Evolutionary conservation across 1,140 invertebrate species (phyloP), one percentile per base, ranked within the genome.

Genomic region (Drosophila equinoxialis): DNA sequence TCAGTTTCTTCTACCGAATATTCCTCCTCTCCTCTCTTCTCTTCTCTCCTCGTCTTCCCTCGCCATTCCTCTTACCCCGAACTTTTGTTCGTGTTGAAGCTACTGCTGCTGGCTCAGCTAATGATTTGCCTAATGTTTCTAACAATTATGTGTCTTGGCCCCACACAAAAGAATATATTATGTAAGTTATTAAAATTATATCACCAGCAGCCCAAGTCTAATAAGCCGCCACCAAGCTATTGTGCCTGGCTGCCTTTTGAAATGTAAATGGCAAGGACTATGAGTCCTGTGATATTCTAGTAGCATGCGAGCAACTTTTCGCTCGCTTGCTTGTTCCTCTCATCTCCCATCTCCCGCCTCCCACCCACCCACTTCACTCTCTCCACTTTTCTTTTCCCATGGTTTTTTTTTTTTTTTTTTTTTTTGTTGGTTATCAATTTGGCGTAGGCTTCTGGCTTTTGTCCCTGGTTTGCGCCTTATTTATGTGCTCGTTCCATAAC

Each of bases 151-250:
- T 87, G 83, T 64, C 82, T 68, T 60, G 79, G 79, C 69, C 35
- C 61, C 83, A 76, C 83, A 86, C 82, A 86, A 86, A 86, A 87
- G 82, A 86, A 86, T 86, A 86, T 87, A 86, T 86, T 86, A 86
- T 86, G 82, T 86, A 86, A 86, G 82, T 86, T 86, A 86, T 86
- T 86, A 86, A 86, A 86, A 86, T 86, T 86, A 86, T 86, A 86
- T 87, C 82, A 86, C 82, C 82, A 86, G 79, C 79, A 77, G 74
- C 41, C 41, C 66, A 72, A 70, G 68, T 81, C 82, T 85, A 86
- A 85, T 85, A 85, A 85, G 82, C 79, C 71, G 74, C 68, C 54
- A 35, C 65, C 68, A 79, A 6, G 65, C 42, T 62, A 71, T 77
- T 66, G 83, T 81, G 71, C 20, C 64, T 60, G 45, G 68, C 61